Evolutionary conservation across 2,888 invertebrate genomes (phyloP), one percentile per base, ranked within the genome.

Genomic region (Dolomedes plantarius): DNA sequence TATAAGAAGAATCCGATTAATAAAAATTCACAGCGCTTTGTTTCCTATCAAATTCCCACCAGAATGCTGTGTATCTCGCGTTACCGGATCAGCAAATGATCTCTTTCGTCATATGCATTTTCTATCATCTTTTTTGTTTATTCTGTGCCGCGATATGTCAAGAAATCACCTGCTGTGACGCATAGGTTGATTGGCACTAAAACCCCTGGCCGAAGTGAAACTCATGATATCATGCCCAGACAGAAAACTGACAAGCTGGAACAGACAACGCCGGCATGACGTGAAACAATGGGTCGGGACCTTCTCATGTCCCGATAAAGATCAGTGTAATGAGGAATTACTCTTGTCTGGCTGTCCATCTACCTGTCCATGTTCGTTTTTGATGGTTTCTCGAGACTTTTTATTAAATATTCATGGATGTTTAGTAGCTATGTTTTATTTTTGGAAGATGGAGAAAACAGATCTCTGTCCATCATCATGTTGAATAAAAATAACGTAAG

Each of bases 161-260:
- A 56, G 23, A 23, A 56, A 19, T 56, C 56, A 56, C 56, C 23
- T 56, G 56, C 23, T 56, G 56, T 56, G 56, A 56, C 56, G 56
- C 1, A 3, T 23, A 56, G 23, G 23, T 56, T 56, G 56, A 56
- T 56, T 56, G 56, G 23, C 56, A 56, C 23, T 56, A 56, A 56
- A 56, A 56, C 23, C 23, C 23, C 56, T 56, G 19, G 56, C 23
- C 7, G 16, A 56, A 23, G 56, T 56, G 56, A 56, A 56, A 23
- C 56, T 23, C 56, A 23, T 56, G 56, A 56, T 56, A 56, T 56
- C 56, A 23, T 56, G 23, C 11, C 56, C 56, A 56, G 56, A 56
- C 56, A 56, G 19, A 56, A 56, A 31, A 56, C 32, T 73, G 72
- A 73, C 81, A 74, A 75, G 74, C 74, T 81, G 81, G 72, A 77